These are phyloP conservation scores for Didymodactylos carnosus DNA, from an alignment of 2,888 invertebrate species.

Conservation along the genomic window DNA sequence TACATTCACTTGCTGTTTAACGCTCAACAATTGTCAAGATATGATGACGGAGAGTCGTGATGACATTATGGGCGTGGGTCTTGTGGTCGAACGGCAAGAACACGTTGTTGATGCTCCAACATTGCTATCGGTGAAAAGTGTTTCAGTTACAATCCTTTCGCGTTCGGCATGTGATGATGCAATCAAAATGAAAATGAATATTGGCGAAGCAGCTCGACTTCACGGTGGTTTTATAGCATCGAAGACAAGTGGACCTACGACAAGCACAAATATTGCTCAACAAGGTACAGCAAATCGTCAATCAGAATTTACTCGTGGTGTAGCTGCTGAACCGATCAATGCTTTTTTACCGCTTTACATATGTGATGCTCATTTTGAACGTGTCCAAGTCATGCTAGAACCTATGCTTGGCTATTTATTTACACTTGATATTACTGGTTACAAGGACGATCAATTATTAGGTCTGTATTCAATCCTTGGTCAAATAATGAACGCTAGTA, in stretches of 20 bases:
- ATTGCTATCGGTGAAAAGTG: slow-evolving; percentile 16
- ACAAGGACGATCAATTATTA: neutral
- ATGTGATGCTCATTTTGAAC: slow-evolving; percentile 19
- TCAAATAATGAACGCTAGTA: neutral
- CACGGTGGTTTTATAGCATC: slow-evolving; percentile 18
- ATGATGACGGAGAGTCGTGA: slow-evolving; percentile 18
- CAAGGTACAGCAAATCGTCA: neutral
- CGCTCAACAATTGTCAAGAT: slow-evolving; percentile 19
- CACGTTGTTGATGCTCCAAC: slow-evolving; percentile 21
- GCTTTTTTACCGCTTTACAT: slow-evolving; percentile 22
- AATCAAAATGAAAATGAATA: slow-evolving; percentile 17
- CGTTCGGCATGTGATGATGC: neutral
- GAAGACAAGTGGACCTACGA: slow-evolving; percentile 16
- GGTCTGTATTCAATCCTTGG: neutral
- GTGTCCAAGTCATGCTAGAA: slow-evolving; percentile 18
- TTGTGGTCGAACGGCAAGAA: slow-evolving; percentile 20
- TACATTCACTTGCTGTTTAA: slow-evolving; percentile 20
- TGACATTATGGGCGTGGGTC: slow-evolving; percentile 20
- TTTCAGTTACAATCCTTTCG: neutral
- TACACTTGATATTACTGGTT: neutral
- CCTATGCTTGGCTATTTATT: neutral
- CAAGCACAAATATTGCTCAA: neutral
- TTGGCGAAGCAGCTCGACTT: slow-evolving; percentile 19
- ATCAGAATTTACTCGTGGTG: slow-evolving; percentile 18
- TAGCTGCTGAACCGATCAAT: slow-evolving; percentile 22